Base-by-base conservation (phyloP, 2,797 vertebrate species). In the Poecilia picta region DNA sequence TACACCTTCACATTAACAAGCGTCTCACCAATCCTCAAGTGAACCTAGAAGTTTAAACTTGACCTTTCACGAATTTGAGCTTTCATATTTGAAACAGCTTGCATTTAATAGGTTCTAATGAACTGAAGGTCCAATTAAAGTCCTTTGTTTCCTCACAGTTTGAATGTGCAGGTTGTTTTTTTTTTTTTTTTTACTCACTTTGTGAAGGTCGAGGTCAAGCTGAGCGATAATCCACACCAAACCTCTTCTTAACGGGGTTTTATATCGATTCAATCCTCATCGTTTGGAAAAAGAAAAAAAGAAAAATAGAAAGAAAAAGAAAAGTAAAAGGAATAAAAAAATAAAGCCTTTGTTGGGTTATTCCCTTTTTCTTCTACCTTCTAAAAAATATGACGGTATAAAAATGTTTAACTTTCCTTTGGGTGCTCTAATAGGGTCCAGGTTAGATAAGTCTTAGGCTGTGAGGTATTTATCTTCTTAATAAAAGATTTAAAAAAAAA, bases 161-260 rank as follows among this genome's bases (percentile, higher is more conserved):
- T 31, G 55, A 81, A 73, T 73, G 73, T n/a, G 74, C 84, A 87
- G 81, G 79, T 23, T 73, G 43, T 53, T 33, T 59, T 59, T 39
- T 1, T 5, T 15, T 12, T 12, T 64, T 33, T 10, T 89, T 83
- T 78, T 80, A 95, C 95, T 96, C 93, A 96, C 96, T 95, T 94
- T 88, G 88, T 95, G 93, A 95, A 95, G 94, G 94, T 95, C 90
- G 94, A 93, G 92, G 93, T 95, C 93, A 93, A 83, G 78, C 78
- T 91, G 94, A 95, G 94, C 89, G 92, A 91, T 96, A 96, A 95
- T 96, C 96, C 95, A 96, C 92, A 93, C 83, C 84, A 79, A 89
- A 91, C 80, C 84, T 81, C 82, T 86, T 93, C 79, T 84, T 62
- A 91, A 85, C 73, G 87, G n/a, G n/a, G 82, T 83, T 83, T 89